Evolutionary conservation across 2,888 invertebrate genomes (phyloP).

Genomic region (Onthophagus sagittarius): DNA sequence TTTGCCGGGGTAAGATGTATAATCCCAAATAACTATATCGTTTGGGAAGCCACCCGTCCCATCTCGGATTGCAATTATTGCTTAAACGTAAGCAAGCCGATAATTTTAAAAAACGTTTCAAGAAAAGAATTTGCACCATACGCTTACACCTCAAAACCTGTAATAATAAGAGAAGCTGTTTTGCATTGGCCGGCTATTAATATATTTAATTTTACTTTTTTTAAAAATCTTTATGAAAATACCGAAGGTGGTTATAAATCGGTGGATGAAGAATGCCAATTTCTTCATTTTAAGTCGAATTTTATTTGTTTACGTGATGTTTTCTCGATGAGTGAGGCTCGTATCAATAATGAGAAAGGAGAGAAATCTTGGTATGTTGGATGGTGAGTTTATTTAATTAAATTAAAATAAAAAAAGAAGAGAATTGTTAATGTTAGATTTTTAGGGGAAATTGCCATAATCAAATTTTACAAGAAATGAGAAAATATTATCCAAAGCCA

Average conservation of each 20-base stretch:
- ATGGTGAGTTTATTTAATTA: slow-evolving; percentile 60
- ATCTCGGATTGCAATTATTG: slow-evolving; percentile 79
- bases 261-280: slow-evolving; percentile 78
- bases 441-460: slow-evolving; percentile 82
- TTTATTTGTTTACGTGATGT: slow-evolving; percentile 73
- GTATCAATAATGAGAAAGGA: slow-evolving; percentile 59
- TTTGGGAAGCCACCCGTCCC: slow-evolving; percentile 85
- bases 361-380: slow-evolving; percentile 84
- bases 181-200: slow-evolving; percentile 72
- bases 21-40: slow-evolving; percentile 76
- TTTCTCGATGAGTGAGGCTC: slow-evolving; percentile 66
- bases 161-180: slow-evolving; percentile 73
- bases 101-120: slow-evolving; percentile 66
- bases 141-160: slow-evolving; percentile 76
- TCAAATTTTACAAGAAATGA: slow-evolving; percentile 67
- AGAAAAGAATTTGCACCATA: slow-evolving; percentile 65
- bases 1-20: slow-evolving; percentile 67
- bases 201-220: slow-evolving; percentile 62
- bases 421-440: background rate
- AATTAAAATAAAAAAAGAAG: background rate
- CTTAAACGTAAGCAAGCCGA: slow-evolving; percentile 61
- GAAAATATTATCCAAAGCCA: slow-evolving; percentile 74
- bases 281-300: slow-evolving; percentile 81
- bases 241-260: slow-evolving; percentile 69
- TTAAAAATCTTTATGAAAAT: slow-evolving; percentile 65